phyloP scores from a whole-genome alignment of 1,140 invertebrate genomes.

The Eurosta solidaginis region DNA sequence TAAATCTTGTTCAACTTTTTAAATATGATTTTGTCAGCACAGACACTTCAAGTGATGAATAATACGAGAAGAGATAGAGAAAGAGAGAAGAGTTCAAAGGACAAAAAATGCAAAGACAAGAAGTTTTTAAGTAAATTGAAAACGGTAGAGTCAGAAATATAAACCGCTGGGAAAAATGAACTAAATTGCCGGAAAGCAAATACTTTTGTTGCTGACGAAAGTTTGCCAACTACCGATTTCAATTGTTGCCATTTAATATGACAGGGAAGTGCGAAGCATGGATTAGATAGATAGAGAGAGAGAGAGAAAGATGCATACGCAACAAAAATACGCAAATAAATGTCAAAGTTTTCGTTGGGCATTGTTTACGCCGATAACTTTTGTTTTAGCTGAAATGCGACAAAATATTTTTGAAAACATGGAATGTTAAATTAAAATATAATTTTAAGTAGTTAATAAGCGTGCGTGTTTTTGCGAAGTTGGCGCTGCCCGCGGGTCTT shows the following conservation, averaged over 20 bases:
- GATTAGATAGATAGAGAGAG: background rate
- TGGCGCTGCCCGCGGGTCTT: slow-evolving; percentile 32
- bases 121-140: slow-evolving; percentile 18
- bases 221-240: slow-evolving; percentile 20
- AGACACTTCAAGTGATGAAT: slow-evolving; percentile 13
- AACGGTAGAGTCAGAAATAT: background rate
- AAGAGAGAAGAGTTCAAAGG: background rate
- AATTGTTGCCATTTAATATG: slow-evolving; percentile 25
- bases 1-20: slow-evolving; percentile 25
- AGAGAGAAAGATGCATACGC: background rate
- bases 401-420: background rate
- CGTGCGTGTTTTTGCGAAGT: background rate
- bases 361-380: background rate
- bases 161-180: background rate
- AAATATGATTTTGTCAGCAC: slow-evolving; percentile 26
- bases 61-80: too few relatives aligned
- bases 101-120: background rate
- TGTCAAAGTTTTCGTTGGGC: background rate
- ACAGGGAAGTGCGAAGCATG: background rate
- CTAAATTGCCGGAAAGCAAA: slow-evolving; percentile 4
- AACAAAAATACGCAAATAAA: background rate
- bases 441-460: background rate
- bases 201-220: background rate
- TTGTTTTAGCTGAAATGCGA: background rate
- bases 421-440: background rate